phyloP scores from a whole-genome alignment of 2,113 vertebrate genomes.

The Neogobius melanostomus region DNA sequence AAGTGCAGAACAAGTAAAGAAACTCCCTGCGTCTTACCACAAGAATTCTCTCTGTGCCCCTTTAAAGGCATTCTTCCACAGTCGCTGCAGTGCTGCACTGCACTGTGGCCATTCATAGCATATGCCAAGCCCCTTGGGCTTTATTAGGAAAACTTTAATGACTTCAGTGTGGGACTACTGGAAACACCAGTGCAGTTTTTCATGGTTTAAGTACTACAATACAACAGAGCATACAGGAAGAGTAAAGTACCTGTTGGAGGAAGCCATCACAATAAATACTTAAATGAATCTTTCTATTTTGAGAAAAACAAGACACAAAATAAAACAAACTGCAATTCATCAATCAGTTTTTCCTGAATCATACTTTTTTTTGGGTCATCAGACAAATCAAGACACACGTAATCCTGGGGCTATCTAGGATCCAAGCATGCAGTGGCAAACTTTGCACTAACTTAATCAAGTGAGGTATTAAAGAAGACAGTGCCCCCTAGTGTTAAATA shows the following conservation, averaged over 20 bases:
- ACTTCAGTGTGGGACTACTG: constrained; percentile 78
- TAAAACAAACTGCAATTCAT: not conserved
- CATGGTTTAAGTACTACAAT: constrained; percentile 31
- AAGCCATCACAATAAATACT: too few species aligned
- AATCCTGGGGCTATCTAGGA: constrained; percentile 46
- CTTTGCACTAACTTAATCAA: constrained; percentile 63
- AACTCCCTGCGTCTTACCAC: constrained; percentile 75
- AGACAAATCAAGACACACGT: constrained; percentile 35
- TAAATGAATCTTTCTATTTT: too few species aligned
- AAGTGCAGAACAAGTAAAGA: constrained; percentile 73
- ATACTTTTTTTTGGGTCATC: not conserved
- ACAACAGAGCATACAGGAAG: constrained; percentile 23
- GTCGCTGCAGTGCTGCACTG: constrained; percentile 41
- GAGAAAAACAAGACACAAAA: too few species aligned
- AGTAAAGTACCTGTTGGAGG: constrained; percentile 19
- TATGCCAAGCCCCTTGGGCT: constrained; percentile 71
- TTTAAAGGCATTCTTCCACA: constrained; percentile 68
- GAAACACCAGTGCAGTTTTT: constrained; percentile 64
- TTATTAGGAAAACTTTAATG: constrained; percentile 74
- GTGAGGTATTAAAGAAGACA: constrained; percentile 60
- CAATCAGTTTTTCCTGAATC: not conserved
- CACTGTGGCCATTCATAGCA: constrained; percentile 59
- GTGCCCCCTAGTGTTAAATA: not conserved
- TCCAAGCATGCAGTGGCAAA: constrained; percentile 38
- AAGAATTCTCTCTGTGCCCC: constrained; percentile 69